Conservation (phyloP, 2,888 invertebrate genomes). For the Melieria omissa region DNA sequence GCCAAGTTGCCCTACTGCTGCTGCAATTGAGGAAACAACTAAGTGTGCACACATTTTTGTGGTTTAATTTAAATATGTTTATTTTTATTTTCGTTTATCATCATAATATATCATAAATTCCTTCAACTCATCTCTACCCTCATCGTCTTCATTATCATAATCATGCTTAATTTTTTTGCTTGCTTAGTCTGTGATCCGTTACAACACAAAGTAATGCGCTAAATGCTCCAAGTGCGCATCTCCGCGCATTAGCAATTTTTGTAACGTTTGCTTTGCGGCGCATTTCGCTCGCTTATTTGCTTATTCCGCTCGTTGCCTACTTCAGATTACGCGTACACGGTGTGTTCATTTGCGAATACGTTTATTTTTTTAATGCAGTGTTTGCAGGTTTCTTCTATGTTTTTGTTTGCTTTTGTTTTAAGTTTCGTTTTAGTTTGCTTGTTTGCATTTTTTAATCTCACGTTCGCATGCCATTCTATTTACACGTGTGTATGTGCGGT, state of each 20-base stretch:
- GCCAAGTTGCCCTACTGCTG: too few relatives aligned
- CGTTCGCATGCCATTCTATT: too few relatives aligned
- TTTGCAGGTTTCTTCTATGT: too few relatives aligned
- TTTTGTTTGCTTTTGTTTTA: too few relatives aligned
- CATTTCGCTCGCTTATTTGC: too few relatives aligned
- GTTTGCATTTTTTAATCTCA: too few relatives aligned
- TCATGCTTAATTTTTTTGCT: neutral
- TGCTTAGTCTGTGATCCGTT: conserved; percentile 29
- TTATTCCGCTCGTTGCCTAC: too few relatives aligned
- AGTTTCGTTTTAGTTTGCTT: too few relatives aligned
- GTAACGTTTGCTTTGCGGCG: too few relatives aligned
- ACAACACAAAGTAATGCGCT: conserved; percentile 23
- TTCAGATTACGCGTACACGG: too few relatives aligned
- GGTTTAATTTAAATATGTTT: conserved; percentile 50
- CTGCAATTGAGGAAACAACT: neutral
- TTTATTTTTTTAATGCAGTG: neutral
- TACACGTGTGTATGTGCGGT: too few relatives aligned
- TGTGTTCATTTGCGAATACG: neutral
- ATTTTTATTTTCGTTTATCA: conserved; percentile 49
- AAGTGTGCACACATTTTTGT: conserved; percentile 34
- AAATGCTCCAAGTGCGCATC: conserved; percentile 15
- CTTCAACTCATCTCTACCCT: conserved; percentile 37
- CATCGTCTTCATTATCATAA: conserved; percentile 23
- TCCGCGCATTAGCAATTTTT: too few relatives aligned
- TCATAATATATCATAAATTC: conserved; percentile 52